Evolutionary conservation across 2,888 invertebrate genomes (phyloP).

Genomic region (Caenorhabditis sp.): DNA sequence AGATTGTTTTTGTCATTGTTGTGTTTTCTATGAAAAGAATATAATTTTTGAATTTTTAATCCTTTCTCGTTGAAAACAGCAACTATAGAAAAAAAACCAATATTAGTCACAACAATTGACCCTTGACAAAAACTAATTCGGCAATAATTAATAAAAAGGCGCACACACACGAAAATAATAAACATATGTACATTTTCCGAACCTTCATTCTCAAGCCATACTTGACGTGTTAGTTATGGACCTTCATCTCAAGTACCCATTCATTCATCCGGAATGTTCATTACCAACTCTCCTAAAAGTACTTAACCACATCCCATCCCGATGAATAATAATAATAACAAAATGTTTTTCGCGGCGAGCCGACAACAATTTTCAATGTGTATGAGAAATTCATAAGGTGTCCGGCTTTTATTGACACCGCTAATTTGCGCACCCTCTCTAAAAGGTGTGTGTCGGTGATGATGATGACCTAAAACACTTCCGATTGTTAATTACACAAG

Average conservation of each 20-base stretch:
- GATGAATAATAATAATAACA: not conserved
- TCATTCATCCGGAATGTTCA: conserved; percentile 1
- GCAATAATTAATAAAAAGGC: not conserved
- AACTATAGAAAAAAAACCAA: too few species aligned
- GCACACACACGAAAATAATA: not conserved
- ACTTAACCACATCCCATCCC: not conserved
- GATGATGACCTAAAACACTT: not conserved
- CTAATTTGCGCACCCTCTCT: not conserved
- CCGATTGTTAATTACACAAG: conserved; percentile 1
- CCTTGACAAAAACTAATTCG: not conserved
- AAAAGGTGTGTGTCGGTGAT: not conserved
- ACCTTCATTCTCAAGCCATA: not conserved
- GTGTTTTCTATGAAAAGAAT: too few species aligned
- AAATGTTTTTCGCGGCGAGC: not conserved
- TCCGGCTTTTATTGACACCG: not conserved
- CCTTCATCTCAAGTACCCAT: conserved; percentile 1
- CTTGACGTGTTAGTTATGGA: not conserved
- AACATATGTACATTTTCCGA: conserved; percentile 1
- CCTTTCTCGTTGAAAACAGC: too few species aligned
- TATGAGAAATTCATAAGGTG: not conserved
- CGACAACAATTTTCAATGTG: not conserved
- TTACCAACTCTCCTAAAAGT: not conserved
- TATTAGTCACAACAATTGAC: not conserved
- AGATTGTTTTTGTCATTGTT: not conserved
- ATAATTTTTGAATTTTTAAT: too few species aligned